phyloP scores from a whole-genome alignment of 1,140 invertebrate genomes.

The Danaus plexippus region DNA sequence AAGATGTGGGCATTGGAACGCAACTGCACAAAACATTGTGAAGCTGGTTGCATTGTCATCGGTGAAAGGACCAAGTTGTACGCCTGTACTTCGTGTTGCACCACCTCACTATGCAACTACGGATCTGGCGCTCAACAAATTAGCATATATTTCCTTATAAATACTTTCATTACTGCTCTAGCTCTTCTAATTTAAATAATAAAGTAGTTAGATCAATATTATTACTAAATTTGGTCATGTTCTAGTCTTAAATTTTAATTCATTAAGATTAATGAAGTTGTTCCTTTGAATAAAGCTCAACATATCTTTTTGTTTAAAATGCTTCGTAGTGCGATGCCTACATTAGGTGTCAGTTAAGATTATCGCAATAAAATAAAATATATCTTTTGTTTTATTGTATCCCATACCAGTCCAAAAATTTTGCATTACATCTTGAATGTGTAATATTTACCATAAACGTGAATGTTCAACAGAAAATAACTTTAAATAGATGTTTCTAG shows the following conservation, averaged over 20 bases:
- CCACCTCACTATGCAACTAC: constrained; percentile 82
- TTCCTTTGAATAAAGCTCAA: too few species aligned
- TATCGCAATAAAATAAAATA: constrained; percentile 6
- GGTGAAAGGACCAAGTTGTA: constrained; percentile 88
- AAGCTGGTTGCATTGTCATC: constrained; percentile 88
- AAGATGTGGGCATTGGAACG: constrained; percentile 87
- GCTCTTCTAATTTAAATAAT: too few species aligned
- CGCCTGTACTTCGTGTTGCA: constrained; percentile 87
- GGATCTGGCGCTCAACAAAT: constrained; percentile 68
- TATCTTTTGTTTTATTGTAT: constrained; percentile 2
- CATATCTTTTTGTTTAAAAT: not conserved
- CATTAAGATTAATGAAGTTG: too few species aligned
- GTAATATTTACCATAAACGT: too few species aligned
- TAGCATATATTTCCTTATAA: not conserved
- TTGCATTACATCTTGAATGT: too few species aligned
- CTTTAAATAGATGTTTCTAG: too few species aligned
- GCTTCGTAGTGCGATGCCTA: constrained; percentile 15
- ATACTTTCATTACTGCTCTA: too few species aligned
- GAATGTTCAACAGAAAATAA: too few species aligned
- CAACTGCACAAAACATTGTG: constrained; percentile 85
- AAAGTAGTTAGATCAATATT: too few species aligned
- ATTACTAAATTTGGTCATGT: too few species aligned
- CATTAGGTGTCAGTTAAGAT: constrained; percentile 13
- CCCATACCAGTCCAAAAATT: too few species aligned
- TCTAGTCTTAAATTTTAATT: too few species aligned